Base-by-base conservation (phyloP, 2,113 vertebrate species). In the Vombatus ursinus region DNA sequence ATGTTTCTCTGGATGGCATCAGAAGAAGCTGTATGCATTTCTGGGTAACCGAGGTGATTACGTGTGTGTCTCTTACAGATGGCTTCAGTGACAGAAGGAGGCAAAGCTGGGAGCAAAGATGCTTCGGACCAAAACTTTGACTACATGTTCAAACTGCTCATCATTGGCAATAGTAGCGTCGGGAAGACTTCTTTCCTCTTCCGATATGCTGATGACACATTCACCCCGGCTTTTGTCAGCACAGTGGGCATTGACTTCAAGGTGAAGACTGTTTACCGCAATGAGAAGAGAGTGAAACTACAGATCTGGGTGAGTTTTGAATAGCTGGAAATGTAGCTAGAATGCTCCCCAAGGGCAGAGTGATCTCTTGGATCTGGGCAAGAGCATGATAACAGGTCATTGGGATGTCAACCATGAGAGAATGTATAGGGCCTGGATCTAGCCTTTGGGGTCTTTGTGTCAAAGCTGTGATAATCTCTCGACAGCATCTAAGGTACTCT, bases 91-190 rank as follows among this genome's bases (percentile, higher is more conserved):
- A 98, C 98, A 26, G 99, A 99, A 97, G 98, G 99, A 97, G 98
- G 99, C 96, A 99, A 99, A 98, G 99, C 99, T 61, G 99, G 99
- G 95, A 99, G 99, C 98, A 99, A 99, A 96, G 99, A 99, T 94
- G 99, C 99, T 96, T 99, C 99, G 0, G 99, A 99, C 98, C 99
- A 99, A 98, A 99, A 99, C 98, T 99, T 99, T 93, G 99, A 99
- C 98, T 99, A 99, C 98, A 99, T 99, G 99, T 99, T 99, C 98
- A 99, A 99, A 97, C 99, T 99, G 94, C 99, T 99, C 97, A 99
- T 99, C 97, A 99, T 99, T 54, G 99, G 99, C 90, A 99, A 99
- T 98, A 99, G 99, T 98, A 99, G 99, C 3, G 99, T 99, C 19
- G 99, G 99, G 68, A 99, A 99, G 97, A 99, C 99, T 1, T 99